Evolutionary conservation across 2,113 vertebrate species (phyloP), one percentile per base, ranked within the genome.

Genomic region (Willisornis vidua): DNA sequence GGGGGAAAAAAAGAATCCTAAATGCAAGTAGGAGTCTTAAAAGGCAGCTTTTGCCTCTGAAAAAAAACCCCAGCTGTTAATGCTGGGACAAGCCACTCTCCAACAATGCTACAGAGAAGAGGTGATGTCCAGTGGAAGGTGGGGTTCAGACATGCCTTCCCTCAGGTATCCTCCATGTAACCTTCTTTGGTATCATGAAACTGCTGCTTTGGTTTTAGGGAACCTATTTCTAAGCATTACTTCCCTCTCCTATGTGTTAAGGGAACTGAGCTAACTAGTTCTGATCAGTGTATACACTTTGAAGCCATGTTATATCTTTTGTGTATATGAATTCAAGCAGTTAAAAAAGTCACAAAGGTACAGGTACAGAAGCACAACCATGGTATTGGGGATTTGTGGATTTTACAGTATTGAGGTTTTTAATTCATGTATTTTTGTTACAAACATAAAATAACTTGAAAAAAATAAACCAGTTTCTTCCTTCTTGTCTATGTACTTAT

Each of bases 371-470:
- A 87, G 41, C 19, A 68, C 9, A 78, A 2, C 3, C 11, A 24
- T 9, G 7, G 10, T 45, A 7, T 14, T 65, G 19, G 7, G 11
- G 6, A 2, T 10, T 39, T 37, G 2, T 31, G 37, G 2, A 1
- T 77, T 74, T 66, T 35, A 77, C 23, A 18, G 12, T 33, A 52
- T 1, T 41, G 12, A 57, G 41, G 5, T 41, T 89, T 68, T 61
- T 14, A 52, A 70, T 46, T 68, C 0, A 12, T 39, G 3, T 23
- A 0, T 46, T 94, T 87, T 67, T 72, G 6, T 35, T n/a, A n/a
- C 5, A 72, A 89, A 61, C 6, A 29, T 26, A 45, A 59, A 68
- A 68, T 68, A 85, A 37, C 3, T 66, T 61, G 12, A 90, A 55
- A 89, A 55, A 15, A 91, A 65, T 25, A 83, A 87, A 57, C 4